Base-by-base conservation (phyloP, 2,113 vertebrate species). In the Alligator mississippiensis region DNA sequence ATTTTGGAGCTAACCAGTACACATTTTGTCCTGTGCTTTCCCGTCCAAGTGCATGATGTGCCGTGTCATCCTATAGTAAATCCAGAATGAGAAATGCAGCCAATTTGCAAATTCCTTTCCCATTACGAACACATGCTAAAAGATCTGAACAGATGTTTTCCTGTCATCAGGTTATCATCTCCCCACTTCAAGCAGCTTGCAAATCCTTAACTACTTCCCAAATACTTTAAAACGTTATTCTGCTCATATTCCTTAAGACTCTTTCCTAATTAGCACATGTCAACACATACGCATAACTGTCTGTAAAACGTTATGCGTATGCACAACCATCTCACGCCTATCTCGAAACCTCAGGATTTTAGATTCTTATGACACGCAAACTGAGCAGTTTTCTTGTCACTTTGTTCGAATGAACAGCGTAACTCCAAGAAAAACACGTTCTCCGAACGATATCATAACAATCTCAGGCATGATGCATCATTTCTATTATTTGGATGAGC, bases 41-140 rank as follows among this genome's bases (percentile, higher is more conserved):
- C 63, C 11, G 14, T 24, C 27, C 16, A 28, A 72, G 24, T 0
- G 6, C 28, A 59, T 55, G 84, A 79, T 15, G 25, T 18, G 5
- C 25, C 1, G 12, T 1, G 0, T 72, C 27, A 25, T 1, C 2
- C 9, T 61, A 9, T 0, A 13, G 21, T 0, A 8, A 55, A 74
- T 28, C 63, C 38, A 70, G 30, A 5, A 24, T 1, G 16, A 55
- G 0, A 0, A 54, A 28, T 5, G 9, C 58, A 90, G 64, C 22
- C 60, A 22, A 5, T 3, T 7, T n/a, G 77, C 76, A 38, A 58
- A 86, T 14, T 81, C 61, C 2, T 54, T 79, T 82, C 12, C n/a
- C 61, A 0, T 17, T 47, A 57, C 30, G 24, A 17, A 55, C 13
- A 77, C 47, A 47, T 74, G 74, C 58, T 15, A n/a, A n/a, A 8